Evolutionary conservation across 2,797 vertebrate genomes (phyloP).

Genomic region (Graptemys geographica): DNA sequence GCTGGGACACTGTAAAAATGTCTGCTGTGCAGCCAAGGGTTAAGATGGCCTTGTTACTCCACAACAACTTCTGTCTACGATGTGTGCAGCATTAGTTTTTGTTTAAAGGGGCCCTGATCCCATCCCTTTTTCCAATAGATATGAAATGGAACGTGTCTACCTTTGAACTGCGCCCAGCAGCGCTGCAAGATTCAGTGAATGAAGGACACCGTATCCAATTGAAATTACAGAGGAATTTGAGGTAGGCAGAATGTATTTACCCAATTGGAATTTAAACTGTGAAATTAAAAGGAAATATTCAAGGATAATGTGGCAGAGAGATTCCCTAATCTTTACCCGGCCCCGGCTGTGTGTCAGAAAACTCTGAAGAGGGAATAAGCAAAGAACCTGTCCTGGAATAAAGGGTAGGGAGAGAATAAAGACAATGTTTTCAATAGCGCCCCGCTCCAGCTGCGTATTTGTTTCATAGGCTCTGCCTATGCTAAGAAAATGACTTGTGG

Average conservation of each 20-base stretch:
- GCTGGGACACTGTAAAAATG: constrained; percentile 31
- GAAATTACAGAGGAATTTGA: constrained; percentile 81
- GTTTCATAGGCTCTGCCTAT: constrained; percentile 58
- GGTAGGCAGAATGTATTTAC: constrained; percentile 80
- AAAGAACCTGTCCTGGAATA: constrained; percentile 74
- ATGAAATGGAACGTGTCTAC: constrained; percentile 73
- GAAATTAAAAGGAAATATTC: constrained; percentile 79
- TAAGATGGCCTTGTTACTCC: constrained; percentile 61
- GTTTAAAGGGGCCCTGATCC: constrained; percentile 67
- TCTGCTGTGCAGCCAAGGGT: constrained; percentile 39
- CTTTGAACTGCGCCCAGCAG: constrained; percentile 71
- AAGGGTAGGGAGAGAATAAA: constrained; percentile 70
- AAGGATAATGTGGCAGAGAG: constrained; percentile 74
- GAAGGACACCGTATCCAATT: constrained; percentile 79
- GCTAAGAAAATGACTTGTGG: constrained; percentile 52
- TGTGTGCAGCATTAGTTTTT: constrained; percentile 60
- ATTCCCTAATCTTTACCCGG: constrained; percentile 65
- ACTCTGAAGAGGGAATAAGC: constrained; percentile 71
- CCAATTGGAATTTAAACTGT: constrained; percentile 79
- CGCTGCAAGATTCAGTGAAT: constrained; percentile 71
- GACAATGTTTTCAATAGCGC: constrained; percentile 75
- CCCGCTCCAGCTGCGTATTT: constrained; percentile 75
- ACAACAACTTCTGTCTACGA: constrained; percentile 43
- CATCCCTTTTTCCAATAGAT: constrained; percentile 72
- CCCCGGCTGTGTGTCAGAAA: constrained; percentile 70